Base-by-base conservation (phyloP, 2,888 invertebrate species). In the Eumerus sabulonum region DNA sequence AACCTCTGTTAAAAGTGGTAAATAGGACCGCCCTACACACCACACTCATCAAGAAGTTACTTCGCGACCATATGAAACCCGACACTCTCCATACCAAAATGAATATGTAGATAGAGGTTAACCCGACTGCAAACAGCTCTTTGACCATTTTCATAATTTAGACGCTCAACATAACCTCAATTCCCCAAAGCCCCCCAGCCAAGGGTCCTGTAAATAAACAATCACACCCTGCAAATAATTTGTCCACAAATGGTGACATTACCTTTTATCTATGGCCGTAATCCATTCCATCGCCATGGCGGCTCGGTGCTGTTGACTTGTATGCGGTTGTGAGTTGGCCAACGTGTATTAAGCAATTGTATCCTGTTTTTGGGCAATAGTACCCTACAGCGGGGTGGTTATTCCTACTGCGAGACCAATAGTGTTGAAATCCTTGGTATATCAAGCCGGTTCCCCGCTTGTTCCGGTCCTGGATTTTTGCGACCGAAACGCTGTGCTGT, bases 191-290 rank as follows among this genome's bases (percentile, higher is more conserved):
- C 7, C 27, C 27, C 2, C 27, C 27, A 7, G 27, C 2, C 27
- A 4, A 27, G 27, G 7, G 7, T 27, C 17, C 36, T 59, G 42
- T 27, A 66, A 57, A 72, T 54, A 70, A 70, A 47, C 9, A 38
- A 40, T 60, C 62, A 50, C 60, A 54, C 72, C 47, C 57, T 9
- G 18, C 57, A 38, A 64, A 72, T 67, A 79, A 67, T 70, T 64
- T 45, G 48, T 70, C 48, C 14, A 14, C 68, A 59, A 74, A 79
- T 79, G 68, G 74, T 79, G 40, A 64, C 74, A 64, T 85, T 84
- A 90, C 90, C 90, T 90, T 85, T 91, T 91, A 86, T 91, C 90
- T 86, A 91, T 90, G 54, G 90, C 90, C 72, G 90, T 90, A 85
- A 91, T 90, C 90, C 90, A 91, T 88, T 91, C 90, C 88, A 90